phyloP scores from a whole-genome alignment of 2,888 invertebrate species.

The Linhomoeus sp. region DNA sequence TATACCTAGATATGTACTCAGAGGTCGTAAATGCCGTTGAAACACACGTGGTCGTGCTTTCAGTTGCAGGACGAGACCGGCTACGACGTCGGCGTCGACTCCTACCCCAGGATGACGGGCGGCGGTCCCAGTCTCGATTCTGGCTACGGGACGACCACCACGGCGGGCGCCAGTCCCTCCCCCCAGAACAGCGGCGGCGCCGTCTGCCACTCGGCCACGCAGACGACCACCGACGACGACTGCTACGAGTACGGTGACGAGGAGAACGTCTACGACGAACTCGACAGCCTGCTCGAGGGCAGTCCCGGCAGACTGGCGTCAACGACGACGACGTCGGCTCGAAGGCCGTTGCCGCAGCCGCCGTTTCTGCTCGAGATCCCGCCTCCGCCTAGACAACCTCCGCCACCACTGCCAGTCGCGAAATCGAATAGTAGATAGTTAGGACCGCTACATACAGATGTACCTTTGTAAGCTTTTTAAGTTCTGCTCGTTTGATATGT shows the following conservation, averaged over 20 bases:
- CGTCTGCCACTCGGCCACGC: not conserved
- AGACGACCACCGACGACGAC: not conserved
- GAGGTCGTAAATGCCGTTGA: too few relatives aligned
- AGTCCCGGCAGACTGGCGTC: not conserved
- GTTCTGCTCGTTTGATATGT: too few relatives aligned
- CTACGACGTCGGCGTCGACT: not conserved
- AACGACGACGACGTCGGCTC: not conserved
- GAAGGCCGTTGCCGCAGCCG: not conserved
- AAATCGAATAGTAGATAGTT: too few relatives aligned
- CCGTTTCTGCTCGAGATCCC: not conserved
- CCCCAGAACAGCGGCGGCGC: too few relatives aligned
- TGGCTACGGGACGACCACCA: slow-evolving; percentile 3
- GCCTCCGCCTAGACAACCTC: slow-evolving; percentile 5
- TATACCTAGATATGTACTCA: too few relatives aligned
- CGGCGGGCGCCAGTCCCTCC: not conserved
- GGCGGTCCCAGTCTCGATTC: slow-evolving; percentile 3
- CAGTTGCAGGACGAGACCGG: too few relatives aligned
- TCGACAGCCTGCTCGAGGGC: too few relatives aligned
- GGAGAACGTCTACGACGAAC: slow-evolving; percentile 5
- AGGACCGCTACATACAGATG: too few relatives aligned
- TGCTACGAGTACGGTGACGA: not conserved
- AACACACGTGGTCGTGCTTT: too few relatives aligned
- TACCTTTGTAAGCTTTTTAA: too few relatives aligned
- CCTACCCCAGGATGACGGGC: not conserved
- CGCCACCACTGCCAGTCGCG: slow-evolving; percentile 5